phyloP scores from a whole-genome alignment of 2,113 vertebrate genomes.

The Colaptes auratus region DNA sequence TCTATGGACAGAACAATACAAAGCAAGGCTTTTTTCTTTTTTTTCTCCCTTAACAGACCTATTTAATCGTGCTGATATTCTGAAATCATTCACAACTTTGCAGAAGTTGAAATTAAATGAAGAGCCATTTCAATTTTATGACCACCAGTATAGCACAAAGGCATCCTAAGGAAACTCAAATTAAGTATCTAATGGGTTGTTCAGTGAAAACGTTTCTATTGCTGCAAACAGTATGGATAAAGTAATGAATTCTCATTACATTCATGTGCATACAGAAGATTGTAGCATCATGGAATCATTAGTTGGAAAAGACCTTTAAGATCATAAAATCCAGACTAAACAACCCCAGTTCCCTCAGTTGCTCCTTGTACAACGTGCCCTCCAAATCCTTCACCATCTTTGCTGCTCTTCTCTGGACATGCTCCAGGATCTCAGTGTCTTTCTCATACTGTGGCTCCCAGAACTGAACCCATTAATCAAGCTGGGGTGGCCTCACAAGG shows the following conservation, averaged over 20 bases:
- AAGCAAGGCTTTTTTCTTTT: fast-evolving
- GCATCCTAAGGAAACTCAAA: background rate
- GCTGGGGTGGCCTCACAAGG: too few species aligned
- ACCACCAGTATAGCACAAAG: background rate
- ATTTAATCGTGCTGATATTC: background rate
- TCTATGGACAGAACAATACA: background rate
- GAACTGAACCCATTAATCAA: too few species aligned
- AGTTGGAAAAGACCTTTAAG: too few species aligned
- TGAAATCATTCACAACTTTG: background rate
- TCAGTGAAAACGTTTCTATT: background rate
- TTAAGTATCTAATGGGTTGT: background rate
- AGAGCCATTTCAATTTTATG: background rate
- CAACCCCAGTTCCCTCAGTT: too few species aligned
- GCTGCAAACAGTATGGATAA: background rate
- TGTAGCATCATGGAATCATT: too few species aligned
- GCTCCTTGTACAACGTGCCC: too few species aligned
- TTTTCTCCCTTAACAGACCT: background rate
- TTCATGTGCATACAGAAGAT: background rate
- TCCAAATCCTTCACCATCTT: too few species aligned
- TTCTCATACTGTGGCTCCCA: too few species aligned
- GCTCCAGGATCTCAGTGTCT: too few species aligned
- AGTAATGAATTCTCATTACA: background rate
- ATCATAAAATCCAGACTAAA: too few species aligned
- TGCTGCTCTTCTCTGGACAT: too few species aligned
- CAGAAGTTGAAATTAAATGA: background rate